Evolutionary conservation across 2,888 invertebrate genomes (phyloP), one percentile per base, ranked within the genome.

Genomic region (Volucella inanis): DNA sequence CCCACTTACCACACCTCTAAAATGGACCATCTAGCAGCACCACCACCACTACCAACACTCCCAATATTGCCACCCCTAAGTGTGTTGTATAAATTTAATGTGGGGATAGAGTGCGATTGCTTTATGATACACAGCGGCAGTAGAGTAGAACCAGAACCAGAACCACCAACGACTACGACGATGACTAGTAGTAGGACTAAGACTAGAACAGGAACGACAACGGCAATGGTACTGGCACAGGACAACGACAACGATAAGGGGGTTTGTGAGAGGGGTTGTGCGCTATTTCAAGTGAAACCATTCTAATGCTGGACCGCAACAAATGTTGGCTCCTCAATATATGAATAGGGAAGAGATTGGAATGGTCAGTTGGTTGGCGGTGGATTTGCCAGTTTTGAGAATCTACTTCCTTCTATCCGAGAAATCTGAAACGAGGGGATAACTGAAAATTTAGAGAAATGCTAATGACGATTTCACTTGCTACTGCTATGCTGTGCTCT

Each of bases 1-100:
- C 52, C 61, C 81, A 62, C 64, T 71, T 70, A 49, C 59, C 74
- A 47, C 55, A 64, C 45, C 61, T 38, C 38, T 54, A n/a, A 39
- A 55, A n/a, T 18, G 2, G 54, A 15, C 14, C 31, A 31, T 31
- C 31, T 31, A 31, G 31, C 1, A 31, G 31, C 31, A 31, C 31
- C 31, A 31, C 31, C 31, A 31, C 31, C 6, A 31, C 41, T 31
- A 22, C 41, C n/a, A 10, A 39, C 38, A 41, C 47, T 38, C 45
- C 54, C 47, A 38, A 71, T 68, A 50, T 50, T 67, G 38, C 22
- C 59, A 47, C 47, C 68, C 31, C 64, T 41, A 52, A 74, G 59
- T 57, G 75, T 78, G 75, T 79, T 76, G 81, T 75, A 85, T 87
- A 87, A 88, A 87, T 88, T 85, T 83, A 88, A 87, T 88, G 86